Percentiles rank a stretch among this genome's conserved stretches.
phyloP scores from a whole-genome alignment of 2,888 invertebrate genomes.

The Abscondita cerata region DNA sequence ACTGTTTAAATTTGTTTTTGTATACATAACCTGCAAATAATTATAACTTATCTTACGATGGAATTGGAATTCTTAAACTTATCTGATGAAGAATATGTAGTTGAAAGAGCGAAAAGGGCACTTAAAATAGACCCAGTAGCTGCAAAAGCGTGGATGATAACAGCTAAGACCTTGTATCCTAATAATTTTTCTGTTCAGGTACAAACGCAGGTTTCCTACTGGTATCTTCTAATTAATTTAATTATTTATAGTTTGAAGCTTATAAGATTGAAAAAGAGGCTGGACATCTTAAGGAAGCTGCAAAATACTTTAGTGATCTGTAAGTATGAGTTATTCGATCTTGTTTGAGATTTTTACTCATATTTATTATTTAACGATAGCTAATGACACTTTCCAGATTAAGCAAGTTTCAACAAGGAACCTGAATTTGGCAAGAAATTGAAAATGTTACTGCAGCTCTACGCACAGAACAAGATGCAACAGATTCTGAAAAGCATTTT shows the following conservation, averaged over 20 bases:
- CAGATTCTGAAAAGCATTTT: conserved; percentile 72
- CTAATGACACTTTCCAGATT: too few species aligned
- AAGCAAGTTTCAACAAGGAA: conserved; percentile 77
- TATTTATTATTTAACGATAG: too few species aligned
- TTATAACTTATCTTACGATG: conserved; percentile 8
- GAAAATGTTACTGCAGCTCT: conserved; percentile 81
- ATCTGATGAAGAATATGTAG: conserved; percentile 82
- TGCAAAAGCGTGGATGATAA: conserved; percentile 92
- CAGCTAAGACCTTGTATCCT: conserved; percentile 88
- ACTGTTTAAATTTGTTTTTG: too few species aligned
- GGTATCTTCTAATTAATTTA: too few species aligned
- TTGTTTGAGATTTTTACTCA: too few species aligned
- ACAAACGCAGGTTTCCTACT: conserved; percentile 28
- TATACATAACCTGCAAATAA: neutral
- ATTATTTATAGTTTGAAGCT: conserved; percentile 75
- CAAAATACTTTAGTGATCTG: conserved; percentile 86
- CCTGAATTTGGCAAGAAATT: conserved; percentile 82
- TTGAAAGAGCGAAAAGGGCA: conserved; percentile 78
- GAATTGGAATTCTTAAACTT: conserved; percentile 41
- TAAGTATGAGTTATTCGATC: conserved; percentile 61
- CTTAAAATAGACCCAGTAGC: conserved; percentile 73
- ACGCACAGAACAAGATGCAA: conserved; percentile 63
- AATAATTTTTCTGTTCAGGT: conserved; percentile 86
- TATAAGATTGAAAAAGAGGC: conserved; percentile 86
- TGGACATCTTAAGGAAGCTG: conserved; percentile 85